These are phyloP conservation scores for Chrysopilus asiliformis DNA, from an alignment of 2,888 invertebrate species.

Conservation along the genomic window DNA sequence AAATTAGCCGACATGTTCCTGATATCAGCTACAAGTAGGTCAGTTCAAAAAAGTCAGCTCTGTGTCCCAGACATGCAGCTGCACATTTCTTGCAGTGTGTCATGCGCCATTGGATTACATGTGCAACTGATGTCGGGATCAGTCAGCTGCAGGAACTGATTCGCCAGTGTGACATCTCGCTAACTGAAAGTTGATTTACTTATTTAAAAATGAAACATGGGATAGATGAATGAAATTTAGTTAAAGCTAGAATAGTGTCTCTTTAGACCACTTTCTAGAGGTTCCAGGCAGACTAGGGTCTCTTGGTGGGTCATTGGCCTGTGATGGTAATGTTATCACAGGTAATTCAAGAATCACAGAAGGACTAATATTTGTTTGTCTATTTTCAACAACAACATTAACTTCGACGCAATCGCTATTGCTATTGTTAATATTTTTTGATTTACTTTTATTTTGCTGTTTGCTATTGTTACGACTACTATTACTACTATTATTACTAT, in stretches of 20 bases:
- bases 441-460: slow-evolving; percentile 7
- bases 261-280: slow-evolving; percentile 50
- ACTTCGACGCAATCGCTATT: slow-evolving; percentile 14
- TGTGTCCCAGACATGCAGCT: no score
- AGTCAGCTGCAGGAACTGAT: no score
- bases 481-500: slow-evolving; percentile 12
- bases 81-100: no score
- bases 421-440: slow-evolving; percentile 12
- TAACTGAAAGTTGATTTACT: no score
- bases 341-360: slow-evolving; percentile 35
- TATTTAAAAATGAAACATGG: no score
- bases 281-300: slow-evolving; percentile 35
- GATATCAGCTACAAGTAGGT: no score
- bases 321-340: slow-evolving; percentile 30
- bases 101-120: no score
- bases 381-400: slow-evolving; percentile 15
- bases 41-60: no score
- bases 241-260: slow-evolving; percentile 58
- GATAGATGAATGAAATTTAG: no score
- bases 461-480: slow-evolving; percentile 11
- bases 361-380: slow-evolving; percentile 19
- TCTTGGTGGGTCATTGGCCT: slow-evolving; percentile 17
- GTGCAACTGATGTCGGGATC: no score
- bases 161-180: no score
- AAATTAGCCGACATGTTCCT: no score